These are phyloP conservation scores for Trigoniulus corallinus DNA, from an alignment of 1,140 invertebrate genomes.

Conservation along the genomic window DNA sequence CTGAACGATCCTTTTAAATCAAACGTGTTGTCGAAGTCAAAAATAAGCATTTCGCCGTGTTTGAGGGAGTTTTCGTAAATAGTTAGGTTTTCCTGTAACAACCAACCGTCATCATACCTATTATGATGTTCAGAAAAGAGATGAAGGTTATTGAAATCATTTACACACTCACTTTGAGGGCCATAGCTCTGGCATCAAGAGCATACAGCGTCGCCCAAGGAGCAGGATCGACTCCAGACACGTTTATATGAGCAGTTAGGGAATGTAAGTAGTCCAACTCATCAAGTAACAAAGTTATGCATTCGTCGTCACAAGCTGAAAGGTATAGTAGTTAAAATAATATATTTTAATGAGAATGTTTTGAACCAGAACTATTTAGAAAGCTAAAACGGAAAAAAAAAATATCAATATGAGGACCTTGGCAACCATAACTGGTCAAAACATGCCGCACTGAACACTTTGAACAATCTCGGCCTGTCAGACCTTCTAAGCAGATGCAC, in stretches of 20 bases:
- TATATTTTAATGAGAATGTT: too few species aligned
- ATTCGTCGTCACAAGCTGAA: conserved; percentile 75
- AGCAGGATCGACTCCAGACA: conserved; percentile 47
- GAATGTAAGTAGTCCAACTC: conserved; percentile 43
- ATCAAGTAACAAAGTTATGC: conserved; percentile 64
- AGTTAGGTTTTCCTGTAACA: too few species aligned
- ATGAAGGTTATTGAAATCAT: too few species aligned
- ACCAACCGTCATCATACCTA: too few species aligned
- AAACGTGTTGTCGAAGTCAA: not conserved
- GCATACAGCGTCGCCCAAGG: conserved; percentile 45
- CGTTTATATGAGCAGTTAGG: conserved; percentile 34
- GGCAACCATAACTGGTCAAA: conserved; percentile 51
- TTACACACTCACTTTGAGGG: conserved; percentile 7
- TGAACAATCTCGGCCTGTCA: conserved; percentile 66
- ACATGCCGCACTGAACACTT: conserved; percentile 56
- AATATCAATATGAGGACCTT: too few species aligned
- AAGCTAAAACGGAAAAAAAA: too few species aligned
- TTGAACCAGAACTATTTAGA: too few species aligned
- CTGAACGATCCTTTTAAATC: not conserved
- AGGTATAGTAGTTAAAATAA: not conserved
- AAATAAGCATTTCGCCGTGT: not conserved
- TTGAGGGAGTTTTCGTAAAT: not conserved
- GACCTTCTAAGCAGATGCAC: conserved; percentile 58
- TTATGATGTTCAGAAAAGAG: too few species aligned
- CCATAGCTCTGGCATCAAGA: conserved; percentile 23